Evolutionary conservation across 2,113 vertebrate genomes (phyloP).

Genomic region (Aldabrachelys gigantea): DNA sequence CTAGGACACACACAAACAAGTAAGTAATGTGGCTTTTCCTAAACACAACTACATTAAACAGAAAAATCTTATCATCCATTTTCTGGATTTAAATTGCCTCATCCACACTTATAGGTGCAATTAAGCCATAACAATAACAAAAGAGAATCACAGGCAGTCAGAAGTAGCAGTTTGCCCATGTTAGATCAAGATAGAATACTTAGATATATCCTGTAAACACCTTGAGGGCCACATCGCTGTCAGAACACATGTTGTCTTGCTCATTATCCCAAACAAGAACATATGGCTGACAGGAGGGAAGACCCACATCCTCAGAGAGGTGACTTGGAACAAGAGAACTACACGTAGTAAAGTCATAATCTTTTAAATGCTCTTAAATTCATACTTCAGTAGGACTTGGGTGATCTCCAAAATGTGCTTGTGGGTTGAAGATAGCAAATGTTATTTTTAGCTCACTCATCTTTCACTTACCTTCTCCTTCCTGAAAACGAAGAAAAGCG

Average conservation of each 20-base stretch:
- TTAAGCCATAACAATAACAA: not conserved
- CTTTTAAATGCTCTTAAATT: not conserved
- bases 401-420: rapidly evolving
- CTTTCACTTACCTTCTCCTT: rapidly evolving
- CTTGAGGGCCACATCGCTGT: rapidly evolving
- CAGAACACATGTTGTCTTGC: not conserved
- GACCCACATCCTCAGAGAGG: not conserved
- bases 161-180: not conserved
- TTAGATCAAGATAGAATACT: not conserved
- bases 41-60: not conserved
- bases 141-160: not conserved
- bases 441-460: rapidly evolving
- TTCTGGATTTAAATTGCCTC: not conserved
- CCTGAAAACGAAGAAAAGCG: not conserved
- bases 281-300: not conserved
- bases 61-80: not conserved
- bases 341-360: not conserved
- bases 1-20: not conserved
- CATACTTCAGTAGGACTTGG: not conserved
- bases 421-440: rapidly evolving
- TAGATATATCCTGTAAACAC: not conserved
- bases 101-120: not conserved
- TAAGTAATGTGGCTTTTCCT: not conserved
- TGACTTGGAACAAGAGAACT: not conserved
- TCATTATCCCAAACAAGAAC: not conserved